Base-by-base conservation (phyloP, 2,797 vertebrate genomes). In the Helarctos malayanus region DNA sequence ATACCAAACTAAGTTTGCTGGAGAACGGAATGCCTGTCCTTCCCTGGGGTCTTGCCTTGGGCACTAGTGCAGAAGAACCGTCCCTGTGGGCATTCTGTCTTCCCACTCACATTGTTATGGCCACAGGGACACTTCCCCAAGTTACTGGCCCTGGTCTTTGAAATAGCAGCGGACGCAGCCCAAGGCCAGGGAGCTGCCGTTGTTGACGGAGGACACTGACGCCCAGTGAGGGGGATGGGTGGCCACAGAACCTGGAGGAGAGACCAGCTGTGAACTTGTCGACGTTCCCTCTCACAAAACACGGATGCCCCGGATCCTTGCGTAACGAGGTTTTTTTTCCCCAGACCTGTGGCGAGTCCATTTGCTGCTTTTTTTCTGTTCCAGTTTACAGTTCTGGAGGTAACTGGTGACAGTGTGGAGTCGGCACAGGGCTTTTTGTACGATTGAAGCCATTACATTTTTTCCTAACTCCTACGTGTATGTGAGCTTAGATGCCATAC, bases 1-100 rank as follows among this genome's bases (percentile, higher is more conserved):
- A 47, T 11, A 41, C 9, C 25, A 7, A 27, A 35, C 13, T 7
- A 47, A 45, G 21, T 63, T 18, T 35, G 10, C 16, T 3, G 4
- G 45, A 10, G 1, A 52, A 35, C n/a, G 5, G n/a, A 68, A 10
- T 1, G 5, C 0, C 9, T 1, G 13, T 38, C 9, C 15, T 2
- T 87, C 23, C 3, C 5, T 3, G 0, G 10, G 35, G 11, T 49
- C 15, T 47, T 4, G 7, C 32, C 16, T 35, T 47, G 41, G 32
- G 10, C 2, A 0, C 45, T 27, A 16, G 21, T 23, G 18, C 18
- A n/a, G 54, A 3, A n/a, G 27, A 54, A 5, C 4, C 0, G 0
- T 15, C 52, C 38, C 41, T 54, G 23, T 19, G 35, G 27, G 7
- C 4, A 8, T 41, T 19, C 8, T 7, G 2, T 25, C 7, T 49